Evolutionary conservation across 2,113 vertebrate genomes (phyloP).

Genomic region (Aphyosemion australe): DNA sequence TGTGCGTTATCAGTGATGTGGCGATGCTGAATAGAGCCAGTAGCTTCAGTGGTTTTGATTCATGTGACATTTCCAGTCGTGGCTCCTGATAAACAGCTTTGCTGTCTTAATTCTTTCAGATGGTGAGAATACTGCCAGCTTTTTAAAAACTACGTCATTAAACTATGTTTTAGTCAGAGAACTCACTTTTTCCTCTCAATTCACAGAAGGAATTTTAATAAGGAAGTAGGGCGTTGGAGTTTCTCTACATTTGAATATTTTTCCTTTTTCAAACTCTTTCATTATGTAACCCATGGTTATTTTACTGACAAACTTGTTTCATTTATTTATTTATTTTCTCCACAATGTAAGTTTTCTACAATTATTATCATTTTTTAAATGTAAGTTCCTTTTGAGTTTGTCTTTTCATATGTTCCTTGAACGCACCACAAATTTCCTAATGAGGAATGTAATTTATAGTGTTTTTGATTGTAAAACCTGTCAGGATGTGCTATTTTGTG

Average conservation of each 20-base stretch:
- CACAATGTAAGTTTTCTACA: too few species aligned
- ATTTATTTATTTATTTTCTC: too few species aligned
- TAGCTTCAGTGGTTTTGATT: background rate
- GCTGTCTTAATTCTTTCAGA: background rate
- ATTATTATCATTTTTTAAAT: too few species aligned
- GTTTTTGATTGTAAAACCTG: too few species aligned
- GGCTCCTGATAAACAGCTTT: background rate
- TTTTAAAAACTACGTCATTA: background rate
- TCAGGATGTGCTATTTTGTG: too few species aligned
- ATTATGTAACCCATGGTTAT: too few species aligned
- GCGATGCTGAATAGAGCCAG: constrained; percentile 12
- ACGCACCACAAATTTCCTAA: too few species aligned
- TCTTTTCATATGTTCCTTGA: too few species aligned
- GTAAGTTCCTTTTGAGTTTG: too few species aligned
- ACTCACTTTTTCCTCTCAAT: background rate
- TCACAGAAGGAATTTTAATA: background rate
- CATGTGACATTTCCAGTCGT: constrained; percentile 3
- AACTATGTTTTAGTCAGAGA: background rate
- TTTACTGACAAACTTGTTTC: too few species aligned
- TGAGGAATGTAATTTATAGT: too few species aligned
- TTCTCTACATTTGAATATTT: background rate
- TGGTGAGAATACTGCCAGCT: background rate
- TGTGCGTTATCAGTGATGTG: constrained; percentile 34
- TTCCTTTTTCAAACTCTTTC: background rate
- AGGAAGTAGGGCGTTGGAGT: background rate